Conservation (phyloP, 2,113 vertebrate species). For the Indri indri region DNA sequence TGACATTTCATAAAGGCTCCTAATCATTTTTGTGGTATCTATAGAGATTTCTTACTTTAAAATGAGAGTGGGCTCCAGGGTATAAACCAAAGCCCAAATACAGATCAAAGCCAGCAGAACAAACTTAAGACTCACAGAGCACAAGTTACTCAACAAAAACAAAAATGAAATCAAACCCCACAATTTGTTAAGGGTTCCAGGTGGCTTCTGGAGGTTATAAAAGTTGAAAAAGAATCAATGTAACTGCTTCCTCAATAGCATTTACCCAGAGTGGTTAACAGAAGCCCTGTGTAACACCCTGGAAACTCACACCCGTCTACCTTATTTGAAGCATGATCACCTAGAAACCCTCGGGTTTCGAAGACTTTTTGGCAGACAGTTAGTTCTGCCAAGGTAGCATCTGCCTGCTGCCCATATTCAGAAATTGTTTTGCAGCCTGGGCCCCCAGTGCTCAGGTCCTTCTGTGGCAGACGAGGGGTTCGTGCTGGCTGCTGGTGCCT, state of each 20-base stretch:
- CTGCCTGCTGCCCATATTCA: not conserved
- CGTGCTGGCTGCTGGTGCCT: not conserved
- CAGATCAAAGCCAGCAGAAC: not conserved
- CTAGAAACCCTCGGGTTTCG: not conserved
- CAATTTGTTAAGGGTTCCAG: not conserved
- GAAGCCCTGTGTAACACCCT: fast-evolving
- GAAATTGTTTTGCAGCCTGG: not conserved
- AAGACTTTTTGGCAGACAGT: not conserved
- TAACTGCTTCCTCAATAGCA: not conserved
- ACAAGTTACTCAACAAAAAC: not conserved
- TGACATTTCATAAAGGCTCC: not conserved
- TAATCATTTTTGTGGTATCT: not conserved
- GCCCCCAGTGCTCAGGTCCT: not conserved
- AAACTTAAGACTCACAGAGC: not conserved
- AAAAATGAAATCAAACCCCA: not conserved
- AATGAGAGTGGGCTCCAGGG: not conserved
- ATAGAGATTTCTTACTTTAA: not conserved
- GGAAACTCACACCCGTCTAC: not conserved
- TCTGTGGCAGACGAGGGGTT: not conserved
- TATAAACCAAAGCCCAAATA: not conserved
- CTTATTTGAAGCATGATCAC: not conserved
- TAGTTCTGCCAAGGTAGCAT: not conserved
- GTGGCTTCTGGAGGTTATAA: not conserved
- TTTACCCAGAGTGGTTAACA: not conserved
- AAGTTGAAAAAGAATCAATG: not conserved